phyloP scores from a whole-genome alignment of 1,140 invertebrate species.

The Phortica variegata region DNA sequence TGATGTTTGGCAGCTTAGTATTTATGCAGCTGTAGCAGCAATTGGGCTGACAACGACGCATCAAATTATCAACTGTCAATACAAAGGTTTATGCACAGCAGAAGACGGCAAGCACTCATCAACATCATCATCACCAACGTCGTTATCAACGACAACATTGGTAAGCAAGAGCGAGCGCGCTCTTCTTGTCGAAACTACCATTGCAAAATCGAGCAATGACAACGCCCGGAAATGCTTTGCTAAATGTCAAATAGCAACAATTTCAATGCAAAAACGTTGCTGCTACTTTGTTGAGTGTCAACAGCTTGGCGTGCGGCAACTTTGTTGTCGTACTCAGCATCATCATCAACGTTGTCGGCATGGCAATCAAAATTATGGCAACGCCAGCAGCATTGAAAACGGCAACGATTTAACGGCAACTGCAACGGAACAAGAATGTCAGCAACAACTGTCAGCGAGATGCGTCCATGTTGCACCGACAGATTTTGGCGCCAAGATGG shows the following conservation, averaged over 20 bases:
- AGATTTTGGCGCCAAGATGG: slow-evolving; percentile 21
- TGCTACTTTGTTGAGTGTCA: no score
- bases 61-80: slow-evolving; percentile 52
- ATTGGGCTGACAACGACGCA: slow-evolving; percentile 28
- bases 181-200: not conserved
- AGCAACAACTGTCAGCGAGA: slow-evolving; percentile 41
- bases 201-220: not conserved
- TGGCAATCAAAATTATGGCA: slow-evolving; percentile 1
- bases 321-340: not conserved
- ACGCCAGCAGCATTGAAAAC: slow-evolving; percentile 27
- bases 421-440: not conserved
- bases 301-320: not conserved
- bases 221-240: slow-evolving; percentile 44
- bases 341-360: slow-evolving; percentile 4
- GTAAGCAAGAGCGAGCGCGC: not conserved
- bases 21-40: not conserved
- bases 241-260: slow-evolving; percentile 50
- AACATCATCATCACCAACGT: slow-evolving; percentile 9
- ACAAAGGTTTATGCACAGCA: slow-evolving; percentile 19
- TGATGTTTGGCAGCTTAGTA: slow-evolving; percentile 12
- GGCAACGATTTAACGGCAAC: slow-evolving; percentile 33
- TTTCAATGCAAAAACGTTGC: slow-evolving; percentile 17
- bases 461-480: no score
- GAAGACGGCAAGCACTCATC: not conserved
- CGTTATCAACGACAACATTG: slow-evolving; percentile 19